Conservation (phyloP, 2,113 vertebrate genomes). For the Nothocercus julius region DNA sequence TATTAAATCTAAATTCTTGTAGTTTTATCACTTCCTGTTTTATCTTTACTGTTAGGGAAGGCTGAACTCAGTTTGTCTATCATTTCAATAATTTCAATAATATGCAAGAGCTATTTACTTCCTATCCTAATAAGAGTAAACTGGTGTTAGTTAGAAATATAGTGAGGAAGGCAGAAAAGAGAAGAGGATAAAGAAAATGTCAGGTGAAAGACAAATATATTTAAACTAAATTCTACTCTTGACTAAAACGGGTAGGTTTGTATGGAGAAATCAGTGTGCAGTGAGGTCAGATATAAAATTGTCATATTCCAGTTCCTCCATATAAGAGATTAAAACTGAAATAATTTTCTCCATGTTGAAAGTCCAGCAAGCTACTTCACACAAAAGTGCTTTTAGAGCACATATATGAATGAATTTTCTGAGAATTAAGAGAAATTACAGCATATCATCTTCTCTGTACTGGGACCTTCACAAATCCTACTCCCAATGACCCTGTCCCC, state of each 20-base stretch:
- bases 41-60: background rate
- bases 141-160: accelerated
- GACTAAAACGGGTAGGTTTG: background rate
- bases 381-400: background rate
- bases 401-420: background rate
- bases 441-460: background rate
- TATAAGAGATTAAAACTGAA: background rate
- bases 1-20: background rate
- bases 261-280: background rate
- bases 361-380: background rate
- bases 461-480: background rate
- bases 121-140: background rate
- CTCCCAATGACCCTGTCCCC: background rate
- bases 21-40: background rate
- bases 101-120: background rate
- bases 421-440: background rate
- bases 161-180: background rate
- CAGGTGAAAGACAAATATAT: background rate
- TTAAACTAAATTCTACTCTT: background rate
- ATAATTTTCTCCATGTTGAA: background rate
- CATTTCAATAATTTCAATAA: background rate
- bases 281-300: background rate
- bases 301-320: background rate
- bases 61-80: background rate
- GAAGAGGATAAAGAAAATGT: background rate